phyloP scores from a whole-genome alignment of 2,113 vertebrate species.

The Gulo gulo region DNA sequence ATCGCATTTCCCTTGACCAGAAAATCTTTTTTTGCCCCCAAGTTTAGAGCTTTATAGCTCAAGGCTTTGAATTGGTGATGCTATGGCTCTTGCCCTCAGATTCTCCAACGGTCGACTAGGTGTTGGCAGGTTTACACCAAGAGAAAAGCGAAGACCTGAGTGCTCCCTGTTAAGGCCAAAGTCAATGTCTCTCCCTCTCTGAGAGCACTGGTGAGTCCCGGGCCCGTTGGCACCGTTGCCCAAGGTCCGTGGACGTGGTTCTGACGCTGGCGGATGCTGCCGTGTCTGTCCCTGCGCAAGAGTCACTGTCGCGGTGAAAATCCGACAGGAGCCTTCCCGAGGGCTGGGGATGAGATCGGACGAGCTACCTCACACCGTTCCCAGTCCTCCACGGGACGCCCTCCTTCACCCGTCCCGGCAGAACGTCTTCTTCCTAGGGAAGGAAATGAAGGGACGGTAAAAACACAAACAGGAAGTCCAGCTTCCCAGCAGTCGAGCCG shows the following conservation, averaged over 20 bases:
- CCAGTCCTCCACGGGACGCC: rapidly evolving
- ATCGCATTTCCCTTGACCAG: not conserved
- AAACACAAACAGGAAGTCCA: not conserved
- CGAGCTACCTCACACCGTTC: no score
- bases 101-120: not conserved
- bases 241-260: not conserved
- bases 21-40: not conserved
- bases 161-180: slow-evolving; percentile 1
- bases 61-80: not conserved
- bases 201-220: not conserved
- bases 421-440: not conserved
- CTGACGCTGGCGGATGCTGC: not conserved
- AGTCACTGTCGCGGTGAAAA: not conserved
- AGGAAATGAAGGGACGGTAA: not conserved
- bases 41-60: not conserved
- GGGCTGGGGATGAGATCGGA: rapidly evolving
- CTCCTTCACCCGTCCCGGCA: not conserved
- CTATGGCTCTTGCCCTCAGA: not conserved
- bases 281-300: rapidly evolving
- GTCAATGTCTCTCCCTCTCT: not conserved
- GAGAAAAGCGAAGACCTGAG: not conserved
- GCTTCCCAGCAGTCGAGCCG: not conserved
- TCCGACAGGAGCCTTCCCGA: rapidly evolving
- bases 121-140: not conserved
- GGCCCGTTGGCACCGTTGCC: not conserved